A percentile compares a stretch with the other conserved stretches of the same genome.
These are phyloP conservation scores for Illadopsis cleaveri DNA, from an alignment of 2,113 vertebrate species.

Conservation along the genomic window DNA sequence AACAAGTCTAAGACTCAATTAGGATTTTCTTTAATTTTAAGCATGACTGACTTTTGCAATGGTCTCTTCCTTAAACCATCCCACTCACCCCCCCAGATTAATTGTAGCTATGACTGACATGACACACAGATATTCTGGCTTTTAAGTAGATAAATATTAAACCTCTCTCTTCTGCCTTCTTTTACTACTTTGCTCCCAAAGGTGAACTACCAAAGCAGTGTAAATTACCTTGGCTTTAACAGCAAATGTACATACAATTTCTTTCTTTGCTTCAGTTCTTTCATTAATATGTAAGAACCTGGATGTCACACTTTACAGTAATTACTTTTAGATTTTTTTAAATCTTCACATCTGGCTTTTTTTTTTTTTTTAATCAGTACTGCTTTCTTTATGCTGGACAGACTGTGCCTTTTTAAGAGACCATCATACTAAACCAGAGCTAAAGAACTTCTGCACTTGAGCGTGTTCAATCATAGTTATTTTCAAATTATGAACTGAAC, in stretches of 20 bases:
- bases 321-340: not conserved
- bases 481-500: not conserved
- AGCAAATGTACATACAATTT: not conserved
- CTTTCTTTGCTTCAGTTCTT: not conserved
- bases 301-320: not conserved
- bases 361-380: not conserved
- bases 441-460: not conserved
- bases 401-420: not conserved
- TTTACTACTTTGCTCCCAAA: not conserved
- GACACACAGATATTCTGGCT: not conserved
- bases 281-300: not conserved
- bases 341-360: not conserved
- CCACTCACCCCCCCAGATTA: not conserved
- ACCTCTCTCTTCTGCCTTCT: not conserved
- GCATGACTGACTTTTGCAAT: not conserved
- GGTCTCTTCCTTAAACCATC: not conserved
- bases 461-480: not conserved
- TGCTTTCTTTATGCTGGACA: not conserved
- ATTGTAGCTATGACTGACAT: not conserved
- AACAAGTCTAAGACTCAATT: not conserved
- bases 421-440: not conserved
- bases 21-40: constrained; percentile 12
- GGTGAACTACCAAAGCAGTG: not conserved
- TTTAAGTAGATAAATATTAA: not conserved
- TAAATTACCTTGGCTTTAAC: not conserved